Conservation (phyloP, 2,888 invertebrate genomes). For the Imbricaverruca yamaguchii region DNA sequence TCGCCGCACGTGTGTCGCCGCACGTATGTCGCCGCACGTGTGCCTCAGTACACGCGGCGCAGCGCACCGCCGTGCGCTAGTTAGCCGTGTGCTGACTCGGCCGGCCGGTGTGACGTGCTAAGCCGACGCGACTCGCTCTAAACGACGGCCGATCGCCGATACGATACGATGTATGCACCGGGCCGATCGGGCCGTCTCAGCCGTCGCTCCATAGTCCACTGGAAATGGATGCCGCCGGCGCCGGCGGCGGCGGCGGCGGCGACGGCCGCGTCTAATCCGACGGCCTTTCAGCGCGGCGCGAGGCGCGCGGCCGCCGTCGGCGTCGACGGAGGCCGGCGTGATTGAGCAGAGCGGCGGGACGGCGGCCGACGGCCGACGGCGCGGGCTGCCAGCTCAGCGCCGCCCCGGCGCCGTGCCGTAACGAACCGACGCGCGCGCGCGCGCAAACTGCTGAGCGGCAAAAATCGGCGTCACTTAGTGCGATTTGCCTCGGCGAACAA, state of each 20-base stretch:
- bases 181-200: too few species aligned
- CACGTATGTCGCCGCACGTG: too few species aligned
- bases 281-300: slow-evolving; percentile 6
- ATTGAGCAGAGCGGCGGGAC: too few species aligned
- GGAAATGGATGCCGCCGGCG: not conserved
- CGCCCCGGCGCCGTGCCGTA: not conserved
- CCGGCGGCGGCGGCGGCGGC: not conserved
- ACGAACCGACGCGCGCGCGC: not conserved
- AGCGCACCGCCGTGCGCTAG: too few species aligned
- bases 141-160: too few species aligned
- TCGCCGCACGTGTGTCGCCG: too few species aligned
- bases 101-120: too few species aligned
- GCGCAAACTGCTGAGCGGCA: not conserved
- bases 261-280: not conserved
- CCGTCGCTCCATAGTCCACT: not conserved
- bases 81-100: too few species aligned
- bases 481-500: not conserved
- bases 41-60: too few species aligned
- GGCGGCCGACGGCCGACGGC: not conserved
- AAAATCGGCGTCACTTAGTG: not conserved
- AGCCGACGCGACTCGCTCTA: too few species aligned
- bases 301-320: not conserved
- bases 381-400: slow-evolving; percentile 7
- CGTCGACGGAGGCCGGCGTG: too few species aligned
- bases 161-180: too few species aligned